These are phyloP conservation scores for Alentia gelatinosa DNA, from an alignment of 2,888 invertebrate species.

Conservation along the genomic window DNA sequence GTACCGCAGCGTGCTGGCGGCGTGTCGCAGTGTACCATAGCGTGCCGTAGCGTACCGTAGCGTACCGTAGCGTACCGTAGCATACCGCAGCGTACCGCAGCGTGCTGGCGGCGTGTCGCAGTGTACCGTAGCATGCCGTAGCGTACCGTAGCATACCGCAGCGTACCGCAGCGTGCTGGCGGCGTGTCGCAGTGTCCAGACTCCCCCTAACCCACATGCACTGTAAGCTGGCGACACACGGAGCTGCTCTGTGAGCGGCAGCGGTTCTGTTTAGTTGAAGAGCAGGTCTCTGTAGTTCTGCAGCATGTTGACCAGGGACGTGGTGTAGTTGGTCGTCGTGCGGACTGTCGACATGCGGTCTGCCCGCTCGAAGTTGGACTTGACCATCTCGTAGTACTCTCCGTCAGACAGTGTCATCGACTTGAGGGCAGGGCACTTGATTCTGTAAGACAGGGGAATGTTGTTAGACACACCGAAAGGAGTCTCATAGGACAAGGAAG, in stretches of 20 bases:
- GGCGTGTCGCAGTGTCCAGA: background rate
- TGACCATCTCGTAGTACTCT: conserved; percentile 98
- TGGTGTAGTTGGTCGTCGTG: conserved; percentile 96
- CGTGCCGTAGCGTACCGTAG: background rate
- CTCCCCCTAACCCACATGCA: background rate
- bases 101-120: background rate
- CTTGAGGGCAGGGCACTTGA: conserved; percentile 94
- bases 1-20: too few species aligned
- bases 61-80: background rate
- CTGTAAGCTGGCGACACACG: background rate
- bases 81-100: background rate
- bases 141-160: background rate
- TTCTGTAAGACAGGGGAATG: conserved; percentile 80
- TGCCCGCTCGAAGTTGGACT: conserved; percentile 99
- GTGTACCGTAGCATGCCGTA: background rate
- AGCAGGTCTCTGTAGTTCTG: conserved; percentile 96
- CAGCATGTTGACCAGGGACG: conserved; percentile 95
- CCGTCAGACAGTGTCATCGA: conserved; percentile 98
- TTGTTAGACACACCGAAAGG: too few species aligned
- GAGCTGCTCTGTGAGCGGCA: background rate
- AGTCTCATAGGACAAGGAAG: too few species aligned
- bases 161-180: background rate
- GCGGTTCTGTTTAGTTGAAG: conserved; percentile 87
- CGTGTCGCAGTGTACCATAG: too few species aligned
- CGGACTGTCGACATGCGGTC: conserved; percentile 97